These are phyloP conservation scores for Neomorphus geoffroyi DNA, from an alignment of 2,797 vertebrate genomes.

Conservation along the genomic window DNA sequence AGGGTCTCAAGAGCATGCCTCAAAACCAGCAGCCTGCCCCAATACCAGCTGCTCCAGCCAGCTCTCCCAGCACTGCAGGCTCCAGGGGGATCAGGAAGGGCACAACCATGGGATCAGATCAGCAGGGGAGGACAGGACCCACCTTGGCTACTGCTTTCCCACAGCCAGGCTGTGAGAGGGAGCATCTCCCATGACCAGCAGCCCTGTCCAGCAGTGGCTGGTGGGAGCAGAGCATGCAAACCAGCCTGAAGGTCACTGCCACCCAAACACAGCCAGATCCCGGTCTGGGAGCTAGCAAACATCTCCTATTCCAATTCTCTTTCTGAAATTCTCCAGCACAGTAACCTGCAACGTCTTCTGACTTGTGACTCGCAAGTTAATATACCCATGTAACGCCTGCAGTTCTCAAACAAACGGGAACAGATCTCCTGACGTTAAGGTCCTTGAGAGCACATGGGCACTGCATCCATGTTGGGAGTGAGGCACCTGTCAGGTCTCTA, in stretches of 20 bases:
- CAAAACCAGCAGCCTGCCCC: not conserved
- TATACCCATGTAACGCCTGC: accelerated
- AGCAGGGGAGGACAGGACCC: not conserved
- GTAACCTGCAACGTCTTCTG: not conserved
- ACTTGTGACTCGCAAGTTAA: not conserved
- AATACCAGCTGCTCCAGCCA: not conserved
- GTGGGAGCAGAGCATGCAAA: not conserved
- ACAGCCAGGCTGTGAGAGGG: not conserved
- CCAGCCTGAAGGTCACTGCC: not conserved
- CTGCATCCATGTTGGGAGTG: accelerated
- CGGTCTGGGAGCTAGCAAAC: not conserved
- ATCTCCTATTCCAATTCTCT: not conserved
- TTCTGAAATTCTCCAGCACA: not conserved
- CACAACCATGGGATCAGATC: not conserved
- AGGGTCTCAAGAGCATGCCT: not conserved
- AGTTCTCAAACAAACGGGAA: not conserved
- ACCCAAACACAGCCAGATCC: not conserved
- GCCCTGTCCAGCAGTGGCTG: not conserved
- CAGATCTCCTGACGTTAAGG: accelerated
- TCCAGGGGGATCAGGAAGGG: not conserved
- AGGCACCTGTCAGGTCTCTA: not conserved
- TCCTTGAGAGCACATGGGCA: too few relatives aligned
- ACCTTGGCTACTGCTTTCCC: not conserved
- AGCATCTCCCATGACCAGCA: not conserved
- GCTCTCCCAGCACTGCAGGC: accelerated